phyloP scores from a whole-genome alignment of 2,797 vertebrate species.

The Pelobates cultripes region DNA sequence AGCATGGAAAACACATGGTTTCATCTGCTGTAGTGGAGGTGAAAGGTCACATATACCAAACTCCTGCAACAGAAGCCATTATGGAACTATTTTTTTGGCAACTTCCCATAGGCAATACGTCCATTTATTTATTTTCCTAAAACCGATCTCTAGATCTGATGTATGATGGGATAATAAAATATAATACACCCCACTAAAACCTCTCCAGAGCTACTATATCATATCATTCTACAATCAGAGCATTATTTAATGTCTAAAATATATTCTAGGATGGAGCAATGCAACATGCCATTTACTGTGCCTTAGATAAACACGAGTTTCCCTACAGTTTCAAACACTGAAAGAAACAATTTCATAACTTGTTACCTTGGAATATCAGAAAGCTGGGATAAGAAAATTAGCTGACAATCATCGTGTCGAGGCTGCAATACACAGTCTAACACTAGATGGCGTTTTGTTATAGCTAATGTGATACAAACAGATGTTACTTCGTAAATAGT shows the following conservation, averaged over 20 bases:
- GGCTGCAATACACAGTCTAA: background rate
- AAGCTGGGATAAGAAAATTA: background rate
- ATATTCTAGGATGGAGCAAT: too few species aligned
- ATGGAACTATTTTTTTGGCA: constrained; percentile 11
- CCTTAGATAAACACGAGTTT: too few species aligned
- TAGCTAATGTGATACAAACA: background rate
- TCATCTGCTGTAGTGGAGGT: constrained; percentile 7
- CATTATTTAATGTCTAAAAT: background rate
- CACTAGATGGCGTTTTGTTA: constrained; percentile 27
- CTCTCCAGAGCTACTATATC: background rate
- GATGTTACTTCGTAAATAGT: background rate
- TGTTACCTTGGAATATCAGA: background rate
- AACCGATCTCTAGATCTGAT: background rate
- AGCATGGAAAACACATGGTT: constrained; percentile 23
- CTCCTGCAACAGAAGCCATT: constrained; percentile 1
- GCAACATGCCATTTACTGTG: too few species aligned
- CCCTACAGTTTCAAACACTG: background rate
- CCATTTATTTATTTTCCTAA: background rate
- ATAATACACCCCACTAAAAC: background rate
- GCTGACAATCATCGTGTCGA: background rate
- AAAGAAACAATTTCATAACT: background rate
- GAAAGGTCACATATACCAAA: constrained; percentile 31
- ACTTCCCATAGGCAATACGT: background rate
- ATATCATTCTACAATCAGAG: background rate
- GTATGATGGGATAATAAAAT: background rate